Conservation (phyloP, 2,797 vertebrate species). For the Helarctos malayanus region DNA sequence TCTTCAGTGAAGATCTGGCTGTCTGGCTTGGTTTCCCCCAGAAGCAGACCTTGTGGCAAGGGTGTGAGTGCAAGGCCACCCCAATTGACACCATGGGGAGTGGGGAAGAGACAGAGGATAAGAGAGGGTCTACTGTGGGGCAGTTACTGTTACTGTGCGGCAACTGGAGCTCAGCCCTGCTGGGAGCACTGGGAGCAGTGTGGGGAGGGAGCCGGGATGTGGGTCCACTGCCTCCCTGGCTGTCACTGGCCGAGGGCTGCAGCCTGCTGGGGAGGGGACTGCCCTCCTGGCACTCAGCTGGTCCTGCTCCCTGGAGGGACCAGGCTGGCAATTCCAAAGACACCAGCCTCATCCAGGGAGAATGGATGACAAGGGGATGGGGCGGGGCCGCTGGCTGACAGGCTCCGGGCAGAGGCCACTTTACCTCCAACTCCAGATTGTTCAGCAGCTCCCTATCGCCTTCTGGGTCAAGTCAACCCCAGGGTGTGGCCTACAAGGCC, state of each 20-base stretch:
- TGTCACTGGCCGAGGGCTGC: neutral
- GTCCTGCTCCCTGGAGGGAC: neutral
- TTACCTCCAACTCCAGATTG: neutral
- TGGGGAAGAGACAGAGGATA: neutral
- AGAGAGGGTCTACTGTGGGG: neutral
- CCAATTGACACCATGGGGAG: neutral
- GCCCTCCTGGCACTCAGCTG: accelerated
- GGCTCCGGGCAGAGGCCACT: accelerated
- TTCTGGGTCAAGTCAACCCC: neutral
- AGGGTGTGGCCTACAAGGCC: accelerated
- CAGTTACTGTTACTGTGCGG: neutral
- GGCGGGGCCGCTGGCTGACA: accelerated
- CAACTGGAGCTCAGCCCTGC: neutral
- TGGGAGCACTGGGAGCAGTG: accelerated
- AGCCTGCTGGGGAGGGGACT: too few relatives aligned
- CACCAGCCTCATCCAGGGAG: neutral
- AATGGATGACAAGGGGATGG: accelerated
- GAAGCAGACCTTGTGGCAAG: neutral
- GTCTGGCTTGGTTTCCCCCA: neutral
- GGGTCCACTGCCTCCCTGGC: neutral
- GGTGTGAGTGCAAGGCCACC: neutral
- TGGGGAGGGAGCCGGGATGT: accelerated
- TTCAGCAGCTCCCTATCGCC: neutral
- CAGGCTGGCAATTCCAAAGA: neutral
- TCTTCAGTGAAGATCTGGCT: neutral